Evolutionary conservation across 1,140 invertebrate species (phyloP), one percentile per base, ranked within the genome.

Genomic region (Acromyrmex charruanus): DNA sequence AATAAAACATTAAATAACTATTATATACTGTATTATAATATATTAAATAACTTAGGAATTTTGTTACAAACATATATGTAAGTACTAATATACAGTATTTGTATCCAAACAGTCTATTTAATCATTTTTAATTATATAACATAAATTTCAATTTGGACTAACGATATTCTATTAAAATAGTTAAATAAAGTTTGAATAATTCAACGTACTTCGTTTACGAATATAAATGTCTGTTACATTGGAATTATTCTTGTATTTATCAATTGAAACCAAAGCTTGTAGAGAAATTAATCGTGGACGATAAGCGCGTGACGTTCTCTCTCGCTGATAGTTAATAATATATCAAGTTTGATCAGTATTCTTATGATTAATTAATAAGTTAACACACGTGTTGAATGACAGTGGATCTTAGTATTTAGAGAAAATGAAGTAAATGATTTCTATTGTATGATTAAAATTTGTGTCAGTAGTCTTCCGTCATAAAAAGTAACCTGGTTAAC

Each of bases 311-410:
- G 80, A 55, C 21, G 31, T 35, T n/a, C n/a, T n/a, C n/a, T n/a
- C n/a, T 71, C 51, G 21, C 18, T 9, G 16, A 21, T 58, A 51
- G 65, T 81, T 74, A 82, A 82, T 82, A 82, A 84, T 51, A 49
- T 35, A 49, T 51, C 39, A 74, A 61, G 69, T 55, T 14, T 61
- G 53, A 49, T 84, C 55, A 74, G 12, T 69, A 39, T 18, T 69
- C 51, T 81, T 81, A 58, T 71, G 55, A 84, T 84, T 74, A 61
- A 84, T 84, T 84, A 51, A 74, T 84, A 51, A 74, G 18, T 74
- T 74, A 39, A 74, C 53, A 74, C 28, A 61, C 25, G 25, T 35
- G 69, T 61, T 61, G 21, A 69, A 69, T 16, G n/a, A 59, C 35
- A n/a, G 12, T 10, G 25, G 4, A 61, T 63, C 69, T 84, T 61